Percentiles rank a stretch among this genome's conserved stretches.
Conservation (phyloP, 2,888 invertebrate genomes). For the Coremacera marginata region DNA sequence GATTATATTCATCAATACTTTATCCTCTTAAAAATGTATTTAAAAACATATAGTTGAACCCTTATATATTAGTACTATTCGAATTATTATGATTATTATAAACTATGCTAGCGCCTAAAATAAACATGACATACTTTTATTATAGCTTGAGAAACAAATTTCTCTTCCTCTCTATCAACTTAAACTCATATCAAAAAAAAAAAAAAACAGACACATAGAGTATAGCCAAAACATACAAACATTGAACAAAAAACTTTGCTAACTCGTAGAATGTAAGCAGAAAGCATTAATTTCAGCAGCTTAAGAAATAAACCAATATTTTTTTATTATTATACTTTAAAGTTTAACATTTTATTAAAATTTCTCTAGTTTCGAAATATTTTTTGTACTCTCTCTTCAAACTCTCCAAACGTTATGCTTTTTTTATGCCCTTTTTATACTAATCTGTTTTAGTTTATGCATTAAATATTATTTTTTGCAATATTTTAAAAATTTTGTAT, state of each 20-base stretch:
- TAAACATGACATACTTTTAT: not conserved
- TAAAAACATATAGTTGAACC: constrained; percentile 1
- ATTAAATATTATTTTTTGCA: not conserved
- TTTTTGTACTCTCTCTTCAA: too few species aligned
- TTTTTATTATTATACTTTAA: too few species aligned
- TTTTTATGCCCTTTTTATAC: too few species aligned
- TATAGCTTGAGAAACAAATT: not conserved
- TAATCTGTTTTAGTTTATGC: not conserved
- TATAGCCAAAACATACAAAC: not conserved
- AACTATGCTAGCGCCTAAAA: constrained; percentile 3
- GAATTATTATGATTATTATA: not conserved
- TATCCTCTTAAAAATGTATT: not conserved
- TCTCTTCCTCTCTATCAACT: not conserved
- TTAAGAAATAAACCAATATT: not conserved
- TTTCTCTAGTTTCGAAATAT: too few species aligned
- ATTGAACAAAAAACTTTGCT: not conserved
- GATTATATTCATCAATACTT: not conserved
- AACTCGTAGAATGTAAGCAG: not conserved
- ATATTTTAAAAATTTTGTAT: not conserved
- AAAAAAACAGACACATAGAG: not conserved
- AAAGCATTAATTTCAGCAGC: not conserved
- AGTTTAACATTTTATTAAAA: too few species aligned
- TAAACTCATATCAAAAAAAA: not conserved
- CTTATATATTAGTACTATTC: not conserved
- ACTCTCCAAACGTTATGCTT: too few species aligned